phyloP scores from a whole-genome alignment of 2,888 invertebrate species.

The Phymatocera aterrima region DNA sequence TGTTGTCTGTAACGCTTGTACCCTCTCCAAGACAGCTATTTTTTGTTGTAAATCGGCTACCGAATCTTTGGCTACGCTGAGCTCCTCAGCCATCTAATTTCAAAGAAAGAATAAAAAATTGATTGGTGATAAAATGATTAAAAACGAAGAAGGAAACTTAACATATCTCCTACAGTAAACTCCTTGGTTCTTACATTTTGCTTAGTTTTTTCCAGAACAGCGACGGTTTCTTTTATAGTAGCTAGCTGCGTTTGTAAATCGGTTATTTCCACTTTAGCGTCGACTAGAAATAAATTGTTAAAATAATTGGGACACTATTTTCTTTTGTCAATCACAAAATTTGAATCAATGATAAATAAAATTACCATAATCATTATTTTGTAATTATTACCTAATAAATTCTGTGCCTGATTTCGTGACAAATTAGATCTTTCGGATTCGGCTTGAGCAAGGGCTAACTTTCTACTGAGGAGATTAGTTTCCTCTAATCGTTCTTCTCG shows the following conservation, averaged over 20 bases:
- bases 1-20: slow-evolving; percentile 63
- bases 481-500: slow-evolving; percentile 64
- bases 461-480: slow-evolving; percentile 76
- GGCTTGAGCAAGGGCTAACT: slow-evolving; percentile 78
- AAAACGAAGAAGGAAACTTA: slow-evolving; percentile 17
- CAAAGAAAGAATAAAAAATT: slow-evolving; percentile 22
- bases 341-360: background rate
- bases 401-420: slow-evolving; percentile 80
- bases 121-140: background rate
- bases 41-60: slow-evolving; percentile 68
- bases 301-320: background rate
- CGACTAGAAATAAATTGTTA: slow-evolving; percentile 57
- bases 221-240: slow-evolving; percentile 63
- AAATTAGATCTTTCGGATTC: slow-evolving; percentile 79
- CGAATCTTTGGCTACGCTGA: slow-evolving; percentile 63
- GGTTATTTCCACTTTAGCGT: slow-evolving; percentile 67
- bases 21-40: slow-evolving; percentile 65
- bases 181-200: slow-evolving; percentile 60
- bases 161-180: too few species aligned
- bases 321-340: background rate
- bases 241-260: slow-evolving; percentile 64
- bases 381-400: slow-evolving; percentile 77
- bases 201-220: slow-evolving; percentile 66
- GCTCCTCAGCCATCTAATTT: slow-evolving; percentile 63
- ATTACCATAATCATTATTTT: background rate